Conservation (phyloP, 2,113 vertebrate genomes). For the Prietella phreatophila region DNA sequence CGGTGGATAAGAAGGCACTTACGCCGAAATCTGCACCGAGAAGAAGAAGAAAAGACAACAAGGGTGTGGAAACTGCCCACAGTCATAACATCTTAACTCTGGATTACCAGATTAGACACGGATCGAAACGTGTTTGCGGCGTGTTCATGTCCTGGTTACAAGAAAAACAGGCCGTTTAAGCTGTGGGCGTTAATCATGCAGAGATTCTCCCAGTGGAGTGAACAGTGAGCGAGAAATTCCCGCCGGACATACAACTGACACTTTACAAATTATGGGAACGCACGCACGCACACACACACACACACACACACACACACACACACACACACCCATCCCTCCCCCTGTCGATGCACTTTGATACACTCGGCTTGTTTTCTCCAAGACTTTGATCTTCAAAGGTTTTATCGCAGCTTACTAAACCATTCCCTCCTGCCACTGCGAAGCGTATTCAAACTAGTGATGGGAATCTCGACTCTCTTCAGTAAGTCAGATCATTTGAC, state of each 20-base stretch:
- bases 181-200: neutral
- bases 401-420: neutral
- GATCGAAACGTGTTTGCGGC: neutral
- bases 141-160: neutral
- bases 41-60: constrained; percentile 52
- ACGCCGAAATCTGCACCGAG: constrained; percentile 86
- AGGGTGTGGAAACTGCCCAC: neutral
- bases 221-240: constrained; percentile 5
- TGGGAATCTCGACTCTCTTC: neutral
- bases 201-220: neutral
- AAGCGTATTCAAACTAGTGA: neutral
- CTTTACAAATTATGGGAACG: constrained; percentile 47
- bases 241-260: neutral
- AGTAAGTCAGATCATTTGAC: neutral
- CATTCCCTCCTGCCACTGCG: neutral
- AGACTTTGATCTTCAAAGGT: constrained; percentile 29
- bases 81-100: neutral
- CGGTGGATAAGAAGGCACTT: constrained; percentile 95
- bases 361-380: neutral
- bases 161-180: neutral
- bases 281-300: constrained; percentile 45
- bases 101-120: neutral
- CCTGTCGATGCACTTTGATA: neutral
- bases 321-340: constrained; percentile 3
- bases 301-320: constrained; percentile 36